Evolutionary conservation across 2,888 invertebrate genomes (phyloP).

Genomic region (Sphecodes monilicornis): DNA sequence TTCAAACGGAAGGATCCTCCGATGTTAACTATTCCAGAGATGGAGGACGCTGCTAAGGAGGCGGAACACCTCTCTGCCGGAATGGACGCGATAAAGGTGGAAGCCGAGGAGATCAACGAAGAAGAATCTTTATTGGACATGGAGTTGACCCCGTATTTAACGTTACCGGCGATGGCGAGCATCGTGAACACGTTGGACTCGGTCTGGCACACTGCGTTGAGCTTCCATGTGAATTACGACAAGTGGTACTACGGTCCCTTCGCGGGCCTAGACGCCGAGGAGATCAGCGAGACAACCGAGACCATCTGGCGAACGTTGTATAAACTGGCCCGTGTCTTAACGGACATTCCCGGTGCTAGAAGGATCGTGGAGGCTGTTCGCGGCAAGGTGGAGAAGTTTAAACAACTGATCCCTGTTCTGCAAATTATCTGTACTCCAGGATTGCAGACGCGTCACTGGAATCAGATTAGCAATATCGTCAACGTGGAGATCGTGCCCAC

Average conservation of each 20-base stretch:
- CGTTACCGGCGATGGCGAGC: conserved; percentile 89
- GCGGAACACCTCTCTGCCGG: conserved; percentile 89
- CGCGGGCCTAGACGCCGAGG: conserved; percentile 91
- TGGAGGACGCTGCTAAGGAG: conserved; percentile 91
- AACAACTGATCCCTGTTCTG: conserved; percentile 93
- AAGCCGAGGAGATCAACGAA: conserved; percentile 90
- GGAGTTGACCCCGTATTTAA: conserved; percentile 91
- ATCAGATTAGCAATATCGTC: conserved; percentile 90
- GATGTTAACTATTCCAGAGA: conserved; percentile 92
- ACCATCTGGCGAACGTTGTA: conserved; percentile 92
- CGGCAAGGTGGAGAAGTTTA: conserved; percentile 96
- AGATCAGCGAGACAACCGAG: conserved; percentile 93
- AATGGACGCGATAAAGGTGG: conserved; percentile 86
- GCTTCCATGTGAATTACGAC: conserved; percentile 92
- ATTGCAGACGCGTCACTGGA: conserved; percentile 96
- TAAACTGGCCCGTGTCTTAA: conserved; percentile 92
- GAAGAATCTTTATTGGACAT: conserved; percentile 93
- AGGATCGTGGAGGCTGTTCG: conserved; percentile 94
- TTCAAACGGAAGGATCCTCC: conserved; percentile 93
- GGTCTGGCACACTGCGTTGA: conserved; percentile 92
- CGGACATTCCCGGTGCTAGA: conserved; percentile 94
- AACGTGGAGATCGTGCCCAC: conserved; percentile 89
- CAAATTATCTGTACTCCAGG: conserved; percentile 96
- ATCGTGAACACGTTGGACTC: conserved; percentile 93
- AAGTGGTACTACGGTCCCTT: conserved; percentile 95